phyloP scores from a whole-genome alignment of 1,140 invertebrate species.

The Musca vetustissima region DNA sequence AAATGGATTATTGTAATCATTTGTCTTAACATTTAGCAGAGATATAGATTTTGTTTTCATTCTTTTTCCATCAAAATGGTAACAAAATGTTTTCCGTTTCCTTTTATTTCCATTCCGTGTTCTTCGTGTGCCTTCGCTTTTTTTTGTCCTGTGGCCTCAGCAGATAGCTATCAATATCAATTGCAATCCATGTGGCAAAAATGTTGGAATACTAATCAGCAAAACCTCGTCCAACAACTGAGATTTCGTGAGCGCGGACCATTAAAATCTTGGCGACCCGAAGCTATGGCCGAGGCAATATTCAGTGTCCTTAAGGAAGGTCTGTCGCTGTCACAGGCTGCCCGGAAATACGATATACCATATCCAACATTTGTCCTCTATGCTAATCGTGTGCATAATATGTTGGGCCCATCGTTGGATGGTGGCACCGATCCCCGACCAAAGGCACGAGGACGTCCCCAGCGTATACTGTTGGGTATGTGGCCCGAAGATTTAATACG shows the following conservation, averaged over 20 bases:
- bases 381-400: constrained; percentile 89
- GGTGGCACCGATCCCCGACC: constrained; percentile 84
- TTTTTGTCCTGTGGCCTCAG: constrained; percentile 56
- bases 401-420: constrained; percentile 86
- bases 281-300: constrained; percentile 92
- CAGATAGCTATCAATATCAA: constrained; percentile 93
- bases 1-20: too few relatives aligned
- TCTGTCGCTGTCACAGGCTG: constrained; percentile 84
- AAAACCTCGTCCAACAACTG: constrained; percentile 79
- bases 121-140: not conserved
- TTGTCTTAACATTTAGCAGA: constrained; percentile 13
- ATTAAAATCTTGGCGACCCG: constrained; percentile 87
- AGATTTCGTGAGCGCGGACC: constrained; percentile 89
- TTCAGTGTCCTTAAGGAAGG: constrained; percentile 88
- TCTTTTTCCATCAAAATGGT: not conserved
- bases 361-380: constrained; percentile 94
- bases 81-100: constrained; percentile 13
- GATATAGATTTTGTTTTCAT: not conserved
- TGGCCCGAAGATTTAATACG: constrained; percentile 92
- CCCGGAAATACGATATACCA: constrained; percentile 89
- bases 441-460: constrained; percentile 84
- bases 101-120: not conserved
- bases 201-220: constrained; percentile 88
- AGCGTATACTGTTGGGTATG: constrained; percentile 83
- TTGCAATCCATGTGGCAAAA: constrained; percentile 93